Conservation (phyloP, 2,888 invertebrate species). For the Apoderus coryli region DNA sequence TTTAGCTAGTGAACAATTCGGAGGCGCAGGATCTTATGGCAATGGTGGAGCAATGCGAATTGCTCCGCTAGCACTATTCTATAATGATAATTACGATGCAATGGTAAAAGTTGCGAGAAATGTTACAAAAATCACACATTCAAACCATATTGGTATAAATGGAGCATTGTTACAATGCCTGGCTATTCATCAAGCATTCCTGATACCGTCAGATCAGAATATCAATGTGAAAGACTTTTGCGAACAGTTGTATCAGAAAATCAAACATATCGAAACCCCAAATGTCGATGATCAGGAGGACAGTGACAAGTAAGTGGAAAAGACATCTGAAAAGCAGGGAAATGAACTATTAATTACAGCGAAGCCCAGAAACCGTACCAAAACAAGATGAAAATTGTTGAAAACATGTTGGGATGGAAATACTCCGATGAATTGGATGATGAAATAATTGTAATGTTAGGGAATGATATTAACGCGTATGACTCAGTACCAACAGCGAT, state of each 20-base stretch:
- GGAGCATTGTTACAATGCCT: constrained; percentile 43
- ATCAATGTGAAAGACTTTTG: constrained; percentile 38
- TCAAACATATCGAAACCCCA: constrained; percentile 34
- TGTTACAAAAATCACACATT: constrained; percentile 48
- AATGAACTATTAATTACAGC: constrained; percentile 10
- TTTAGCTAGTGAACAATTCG: constrained; percentile 40
- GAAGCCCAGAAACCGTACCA: constrained; percentile 33
- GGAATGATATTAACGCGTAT: constrained; percentile 47
- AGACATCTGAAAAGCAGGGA: constrained; percentile 6
- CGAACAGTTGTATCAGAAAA: constrained; percentile 36
- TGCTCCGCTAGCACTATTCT: constrained; percentile 49
- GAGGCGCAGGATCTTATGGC: constrained; percentile 57
- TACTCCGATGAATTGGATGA: constrained; percentile 31
- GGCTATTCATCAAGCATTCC: constrained; percentile 42
- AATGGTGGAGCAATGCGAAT: constrained; percentile 67
- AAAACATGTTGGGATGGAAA: constrained; percentile 33
- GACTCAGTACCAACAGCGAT: constrained; percentile 59
- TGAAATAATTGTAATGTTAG: constrained; percentile 39
- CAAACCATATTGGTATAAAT: constrained; percentile 38
- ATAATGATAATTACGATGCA: constrained; percentile 34
- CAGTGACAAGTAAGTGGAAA: not conserved
- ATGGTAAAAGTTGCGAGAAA: constrained; percentile 37
- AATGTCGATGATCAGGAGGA: constrained; percentile 6
- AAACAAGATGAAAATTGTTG: constrained; percentile 37
- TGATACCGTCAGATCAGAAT: constrained; percentile 30